Base-by-base conservation (phyloP, 92 coral and sea anemone species). In the Porites rus region DNA sequence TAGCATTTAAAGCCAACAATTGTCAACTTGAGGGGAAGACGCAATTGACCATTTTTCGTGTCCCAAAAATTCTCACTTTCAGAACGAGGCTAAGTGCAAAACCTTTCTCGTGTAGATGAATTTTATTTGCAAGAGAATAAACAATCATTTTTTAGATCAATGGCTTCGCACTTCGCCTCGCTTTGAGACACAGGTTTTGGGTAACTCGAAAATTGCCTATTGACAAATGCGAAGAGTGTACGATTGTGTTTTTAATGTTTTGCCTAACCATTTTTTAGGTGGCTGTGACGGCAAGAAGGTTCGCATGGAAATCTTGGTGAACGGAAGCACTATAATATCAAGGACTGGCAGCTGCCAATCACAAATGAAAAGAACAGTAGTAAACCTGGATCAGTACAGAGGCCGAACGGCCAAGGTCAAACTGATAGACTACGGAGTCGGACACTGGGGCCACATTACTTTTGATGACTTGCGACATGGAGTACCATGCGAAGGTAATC, bases 221-320 rank as follows among this genome's bases (percentile, higher is more conserved):
- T 38, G 46, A 4, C 46, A 38, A 38, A 31, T 31, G 43, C 43
- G 43, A 31, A 31, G 43, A 38, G 46, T 38, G 46, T 38, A 9
- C 2, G n/a, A 7, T 25, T 53, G 16, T n/a, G 46, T 56, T 56
- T 61, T 19, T n/a, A 10, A 1, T 58, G 22, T 22, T 12, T 16
- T 1, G 6, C 74, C 46, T 3, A 38, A 38, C 46, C 46, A 6
- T 38, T 24, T 65, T 67, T 22, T 68, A 92, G 95, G 93, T 18
- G 93, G 95, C 18, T 89, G 95, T 59, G 69, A 86, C 20, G 7
- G 60, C 1, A 31, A 78, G 13, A 61, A 77, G 0, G 89, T 77
- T 53, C 85, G 91, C 65, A 89, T 92, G 74, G 95, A 92, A 71
- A 76, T 92, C 50, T n/a, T 81, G 60, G 64, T 92, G 11, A 73